Evolutionary conservation across 2,113 vertebrate genomes (phyloP).

Genomic region (Herpailurus yagouaroundi): DNA sequence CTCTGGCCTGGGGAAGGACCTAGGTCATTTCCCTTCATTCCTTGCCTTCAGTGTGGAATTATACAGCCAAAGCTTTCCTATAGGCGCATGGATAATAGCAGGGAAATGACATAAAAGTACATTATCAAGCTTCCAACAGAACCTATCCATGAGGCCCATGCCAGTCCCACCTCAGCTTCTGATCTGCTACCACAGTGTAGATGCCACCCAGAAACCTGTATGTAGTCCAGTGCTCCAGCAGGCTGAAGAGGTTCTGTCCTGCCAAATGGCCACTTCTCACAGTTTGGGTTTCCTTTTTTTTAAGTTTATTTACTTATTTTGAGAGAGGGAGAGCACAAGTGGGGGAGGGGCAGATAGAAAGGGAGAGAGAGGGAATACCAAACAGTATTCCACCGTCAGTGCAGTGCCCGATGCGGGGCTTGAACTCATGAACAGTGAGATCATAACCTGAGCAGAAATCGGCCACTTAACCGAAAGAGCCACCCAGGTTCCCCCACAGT

Average conservation of each 20-base stretch:
- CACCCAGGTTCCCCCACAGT: not conserved
- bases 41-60: not conserved
- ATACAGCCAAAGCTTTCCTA: not conserved
- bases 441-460: too few species aligned
- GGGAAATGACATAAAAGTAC: not conserved
- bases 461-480: too few species aligned
- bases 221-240: not conserved
- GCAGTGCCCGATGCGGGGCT: too few species aligned
- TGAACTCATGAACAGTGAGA: too few species aligned
- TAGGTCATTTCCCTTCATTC: not conserved
- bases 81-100: not conserved
- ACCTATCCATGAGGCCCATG: not conserved
- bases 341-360: too few species aligned
- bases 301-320: too few species aligned
- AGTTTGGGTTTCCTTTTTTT: not conserved
- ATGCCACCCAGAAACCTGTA: not conserved
- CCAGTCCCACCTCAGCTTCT: not conserved
- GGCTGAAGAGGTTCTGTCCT: not conserved
- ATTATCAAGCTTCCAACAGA: not conserved
- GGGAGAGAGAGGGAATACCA: too few species aligned
- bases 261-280: not conserved
- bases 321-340: too few species aligned
- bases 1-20: not conserved
- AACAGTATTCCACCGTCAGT: too few species aligned
- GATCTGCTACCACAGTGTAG: not conserved